Base-by-base conservation (phyloP, 2,888 invertebrate genomes). In the Pyrrhosoma nymphula region DNA sequence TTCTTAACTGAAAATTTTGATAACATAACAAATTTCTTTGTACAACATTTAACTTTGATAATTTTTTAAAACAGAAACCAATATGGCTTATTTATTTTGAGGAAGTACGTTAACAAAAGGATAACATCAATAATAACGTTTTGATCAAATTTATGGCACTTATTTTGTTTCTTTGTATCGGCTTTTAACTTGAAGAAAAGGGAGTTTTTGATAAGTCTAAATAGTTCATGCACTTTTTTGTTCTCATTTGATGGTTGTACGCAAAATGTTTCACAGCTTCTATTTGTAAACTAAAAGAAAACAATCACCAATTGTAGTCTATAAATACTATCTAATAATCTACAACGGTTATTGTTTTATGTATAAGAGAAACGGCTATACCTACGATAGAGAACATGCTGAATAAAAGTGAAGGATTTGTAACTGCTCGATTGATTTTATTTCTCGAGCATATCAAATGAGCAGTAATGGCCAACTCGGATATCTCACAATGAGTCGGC, bases 341-440 rank as follows among this genome's bases (percentile, higher is more conserved):
- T 93, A 93, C 93, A 93, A 93, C 93, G 93, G 93, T 93, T 93
- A 93, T 93, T 93, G 93, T 93, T 93, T 93, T 93, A 93, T 93
- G 69, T 93, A 93, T 93, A 93, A 93, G 93, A 93, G 93, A 93
- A 93, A 93, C 69, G 93, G 69, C 93, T 93, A 93, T 93, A 75
- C 93, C 93, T 93, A 93, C 93, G 39, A 69, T 93, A 93, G 93
- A 93, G 93, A 93, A 93, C 93, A 93, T 93, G 93, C 93, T 93
- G 93, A 93, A 93, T 93, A 93, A 93, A 93, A 93, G 93, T 93
- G 93, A 93, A 93, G 47, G 93, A 93, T 30, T 91, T 91, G 63
- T 63, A 91, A 91, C 93, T 93, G 69, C 93, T 93, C 93, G 93
- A 69, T 75, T 93, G 93, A 93, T 69, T 30, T 93, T 69, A 91